Evolutionary conservation across 2,888 invertebrate genomes (phyloP), one percentile per base, ranked within the genome.

Genomic region (Acanthosepion esculentum): DNA sequence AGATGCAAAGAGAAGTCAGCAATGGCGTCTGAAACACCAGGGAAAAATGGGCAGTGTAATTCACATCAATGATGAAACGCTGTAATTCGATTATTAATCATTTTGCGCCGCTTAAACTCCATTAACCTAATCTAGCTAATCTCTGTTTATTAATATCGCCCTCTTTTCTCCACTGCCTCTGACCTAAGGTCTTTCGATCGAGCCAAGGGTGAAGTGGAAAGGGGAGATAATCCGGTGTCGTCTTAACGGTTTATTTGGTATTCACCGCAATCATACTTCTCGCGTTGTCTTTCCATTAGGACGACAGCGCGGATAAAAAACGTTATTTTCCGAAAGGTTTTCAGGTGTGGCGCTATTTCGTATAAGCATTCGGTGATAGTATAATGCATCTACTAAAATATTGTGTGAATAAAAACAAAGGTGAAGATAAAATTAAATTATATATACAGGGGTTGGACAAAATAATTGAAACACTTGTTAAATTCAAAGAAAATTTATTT

Each of bases 71-170:
- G 78, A 33, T 78, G 78, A 78, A 78, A 78, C 18, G 33, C 78
- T 33, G 33, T 78, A 78, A 78, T 78, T 78, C n/a, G 33, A 78
- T 78, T 78, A 78, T 78, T n/a, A 78, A 78, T 33, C 78, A 78
- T 78, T 78, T 78, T 78, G 78, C 33, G 78, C n/a, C 78, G 78
- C 78, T 78, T 78, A 78, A 78, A 78, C 78, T 78, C 78, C n/a
- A 78, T 33, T n/a, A 78, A 78, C n/a, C 15, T 78, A 78, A 78
- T 78, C 78, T n/a, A n/a, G 78, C 78, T 78, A 78, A 78, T 78
- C 78, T 78, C n/a, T 78, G 78, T 78, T 78, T 78, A 78, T 78
- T 78, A 78, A 78, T 78, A 78, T 78, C 78, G 78, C 78, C 78
- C n/a, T 23, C n/a, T 78, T 78, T 33, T 33, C 78, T 33, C 78